These are phyloP conservation scores for Mesitornis unicolor DNA, from an alignment of 2,113 vertebrate species.

Conservation along the genomic window DNA sequence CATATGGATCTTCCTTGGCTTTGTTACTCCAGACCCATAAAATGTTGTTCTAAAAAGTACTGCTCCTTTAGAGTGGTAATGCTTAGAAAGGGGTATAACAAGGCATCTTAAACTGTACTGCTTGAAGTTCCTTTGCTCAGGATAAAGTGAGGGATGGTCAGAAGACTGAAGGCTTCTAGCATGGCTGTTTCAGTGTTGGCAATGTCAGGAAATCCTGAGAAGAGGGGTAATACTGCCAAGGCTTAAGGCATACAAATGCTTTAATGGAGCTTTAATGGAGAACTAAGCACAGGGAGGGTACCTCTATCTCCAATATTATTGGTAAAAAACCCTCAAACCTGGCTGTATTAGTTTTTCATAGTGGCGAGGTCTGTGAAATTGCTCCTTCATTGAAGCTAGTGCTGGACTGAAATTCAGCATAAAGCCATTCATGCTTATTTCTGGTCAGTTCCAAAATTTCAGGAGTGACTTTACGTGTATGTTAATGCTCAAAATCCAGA, in stretches of 20 bases:
- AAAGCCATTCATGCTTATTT: not conserved
- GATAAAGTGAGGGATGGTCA: not conserved
- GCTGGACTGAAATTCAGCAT: not conserved
- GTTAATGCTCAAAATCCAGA: not conserved
- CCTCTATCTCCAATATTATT: not conserved
- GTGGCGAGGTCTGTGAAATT: not conserved
- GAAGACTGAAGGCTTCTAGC: not conserved
- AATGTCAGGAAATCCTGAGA: not conserved
- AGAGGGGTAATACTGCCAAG: not conserved
- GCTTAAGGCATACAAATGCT: not conserved
- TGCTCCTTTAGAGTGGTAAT: not conserved
- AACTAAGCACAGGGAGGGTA: not conserved
- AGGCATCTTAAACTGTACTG: not conserved
- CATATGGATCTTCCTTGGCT: not conserved
- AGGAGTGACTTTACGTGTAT: not conserved
- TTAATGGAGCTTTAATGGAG: rapidly evolving
- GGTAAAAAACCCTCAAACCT: not conserved
- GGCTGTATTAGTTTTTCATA: not conserved
- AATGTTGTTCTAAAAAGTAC: not conserved
- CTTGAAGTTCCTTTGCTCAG: not conserved
- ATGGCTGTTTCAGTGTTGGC: not conserved
- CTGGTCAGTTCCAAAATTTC: not conserved
- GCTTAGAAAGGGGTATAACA: not conserved
- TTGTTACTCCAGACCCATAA: not conserved
- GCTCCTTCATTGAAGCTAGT: not conserved